Evolutionary conservation across 2,113 vertebrate genomes (phyloP), one percentile per base, ranked within the genome.

Genomic region (Ia io): DNA sequence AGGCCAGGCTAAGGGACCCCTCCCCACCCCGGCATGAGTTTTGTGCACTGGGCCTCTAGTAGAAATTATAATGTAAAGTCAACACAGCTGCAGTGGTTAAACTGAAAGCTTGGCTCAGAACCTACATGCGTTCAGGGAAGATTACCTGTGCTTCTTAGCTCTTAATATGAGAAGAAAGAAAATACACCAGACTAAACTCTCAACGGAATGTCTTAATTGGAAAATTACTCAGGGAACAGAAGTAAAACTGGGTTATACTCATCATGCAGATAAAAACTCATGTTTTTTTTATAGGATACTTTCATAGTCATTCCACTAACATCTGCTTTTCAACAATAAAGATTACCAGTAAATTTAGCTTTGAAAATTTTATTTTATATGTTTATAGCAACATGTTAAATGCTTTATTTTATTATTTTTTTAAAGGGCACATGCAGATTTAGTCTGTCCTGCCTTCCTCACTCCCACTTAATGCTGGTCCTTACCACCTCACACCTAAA

Each of bases 61-160:
- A 82, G 61, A 83, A 65, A 88, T 94, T 95, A 47, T 1, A 0
- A 53, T 73, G 79, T 91, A 92, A 85, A 89, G 65, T 92, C 92
- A 96, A 96, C 92, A 95, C 90, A 97, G 95, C 94, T 96, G 95
- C 14, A 12, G 51, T 67, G 28, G 28, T 17, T 67, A 25, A 56
- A 9, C 32, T 28, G n/a, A 5, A 86, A 91, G 51, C 35, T 87
- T 95, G 53, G 23, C 42, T 78, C 47, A 20, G 35, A 88, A 83
- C 59, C 87, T 56, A 25, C 22, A 23, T 13, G 42, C 25, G 4
- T 37, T 67, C 74, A 53, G 20, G 10, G 37, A 93, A 63, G 22
- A 53, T 3, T n/a, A 18, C 28, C 37, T 83, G 16, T 61, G 11
- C 25, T 65, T 91, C 44, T 32, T 9, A 82, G 59, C 9, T 71